Percentiles rank a stretch among this genome's conserved stretches.
Evolutionary conservation across 1,140 invertebrate genomes (phyloP).

Genomic region (Mercenaria mercenaria): DNA sequence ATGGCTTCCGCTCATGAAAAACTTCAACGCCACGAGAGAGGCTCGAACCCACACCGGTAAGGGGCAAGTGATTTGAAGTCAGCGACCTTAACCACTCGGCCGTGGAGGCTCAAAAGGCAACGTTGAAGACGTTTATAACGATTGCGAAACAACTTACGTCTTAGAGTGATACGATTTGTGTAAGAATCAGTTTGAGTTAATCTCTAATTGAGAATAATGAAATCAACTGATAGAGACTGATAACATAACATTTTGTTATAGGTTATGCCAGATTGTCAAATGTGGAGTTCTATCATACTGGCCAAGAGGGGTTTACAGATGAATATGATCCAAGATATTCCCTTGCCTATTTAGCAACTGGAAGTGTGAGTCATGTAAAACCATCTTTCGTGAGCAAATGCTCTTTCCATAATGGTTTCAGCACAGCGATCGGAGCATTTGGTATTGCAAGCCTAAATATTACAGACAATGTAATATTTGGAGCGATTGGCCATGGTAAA

Average conservation of each 20-base stretch:
- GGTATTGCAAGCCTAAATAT: conserved; percentile 69
- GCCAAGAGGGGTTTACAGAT: conserved; percentile 79
- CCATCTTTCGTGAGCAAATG: conserved; percentile 73
- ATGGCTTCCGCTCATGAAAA: too few species aligned
- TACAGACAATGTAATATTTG: conserved; percentile 75
- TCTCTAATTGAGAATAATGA: too few species aligned
- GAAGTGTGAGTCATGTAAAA: conserved; percentile 45
- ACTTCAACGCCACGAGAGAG: too few species aligned
- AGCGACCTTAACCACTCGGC: too few species aligned
- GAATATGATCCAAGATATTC: conserved; percentile 80
- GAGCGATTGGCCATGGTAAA: conserved; percentile 70
- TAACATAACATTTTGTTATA: conserved; percentile 48
- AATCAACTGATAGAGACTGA: too few species aligned
- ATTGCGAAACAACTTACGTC: too few species aligned
- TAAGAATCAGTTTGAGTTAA: too few species aligned
- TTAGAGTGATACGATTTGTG: too few species aligned
- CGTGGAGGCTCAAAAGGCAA: too few species aligned
- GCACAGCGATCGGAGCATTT: conserved; percentile 79
- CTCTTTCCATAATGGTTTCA: conserved; percentile 81
- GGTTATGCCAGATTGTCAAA: conserved; percentile 79
- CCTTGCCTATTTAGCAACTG: conserved; percentile 75
- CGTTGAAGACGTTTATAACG: too few species aligned
- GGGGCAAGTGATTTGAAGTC: too few species aligned
- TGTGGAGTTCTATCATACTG: conserved; percentile 80
- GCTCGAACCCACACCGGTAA: too few species aligned